Percentiles rank a stretch among this genome's conserved stretches.
Conservation (phyloP, 1,140 invertebrate genomes). For the Neodiprion lecontei region DNA sequence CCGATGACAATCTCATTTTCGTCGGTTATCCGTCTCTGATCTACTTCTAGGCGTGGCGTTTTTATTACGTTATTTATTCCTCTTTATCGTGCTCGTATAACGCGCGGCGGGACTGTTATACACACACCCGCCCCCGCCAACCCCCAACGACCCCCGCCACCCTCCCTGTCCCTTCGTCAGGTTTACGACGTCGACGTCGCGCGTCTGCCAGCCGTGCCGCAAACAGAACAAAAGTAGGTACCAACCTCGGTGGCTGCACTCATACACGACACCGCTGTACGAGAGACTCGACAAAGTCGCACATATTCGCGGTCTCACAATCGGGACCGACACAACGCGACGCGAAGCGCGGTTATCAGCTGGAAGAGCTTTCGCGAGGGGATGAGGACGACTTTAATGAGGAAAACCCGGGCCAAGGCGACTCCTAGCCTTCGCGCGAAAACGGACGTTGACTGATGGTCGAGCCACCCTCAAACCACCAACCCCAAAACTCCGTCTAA, state of each 20-base stretch:
- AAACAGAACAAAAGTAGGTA: background rate
- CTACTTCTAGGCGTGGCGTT: background rate
- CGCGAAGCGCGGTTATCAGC: too few relatives aligned
- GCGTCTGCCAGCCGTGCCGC: background rate
- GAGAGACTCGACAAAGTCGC: too few relatives aligned
- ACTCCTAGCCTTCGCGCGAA: background rate
- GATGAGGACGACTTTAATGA: background rate
- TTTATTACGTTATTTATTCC: conserved; percentile 4
- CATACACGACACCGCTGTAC: too few relatives aligned
- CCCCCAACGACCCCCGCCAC: too few relatives aligned
- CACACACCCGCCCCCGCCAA: too few relatives aligned
- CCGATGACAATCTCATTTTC: too few relatives aligned
- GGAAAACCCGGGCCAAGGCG: background rate
- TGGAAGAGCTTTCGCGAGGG: background rate
- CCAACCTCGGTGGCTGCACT: too few relatives aligned
- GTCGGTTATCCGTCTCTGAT: background rate
- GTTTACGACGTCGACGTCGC: background rate
- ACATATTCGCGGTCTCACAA: too few relatives aligned
- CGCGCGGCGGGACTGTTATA: background rate
- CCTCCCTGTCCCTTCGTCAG: too few relatives aligned
- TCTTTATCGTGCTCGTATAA: background rate
- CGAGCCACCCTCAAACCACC: conserved; percentile 14
- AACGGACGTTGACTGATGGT: conserved; percentile 6
- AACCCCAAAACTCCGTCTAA: background rate
- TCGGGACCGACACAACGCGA: too few relatives aligned